Evolutionary conservation across 2,888 invertebrate species (phyloP), one percentile per base, ranked within the genome.

Genomic region (Tetragonisca angustula): DNA sequence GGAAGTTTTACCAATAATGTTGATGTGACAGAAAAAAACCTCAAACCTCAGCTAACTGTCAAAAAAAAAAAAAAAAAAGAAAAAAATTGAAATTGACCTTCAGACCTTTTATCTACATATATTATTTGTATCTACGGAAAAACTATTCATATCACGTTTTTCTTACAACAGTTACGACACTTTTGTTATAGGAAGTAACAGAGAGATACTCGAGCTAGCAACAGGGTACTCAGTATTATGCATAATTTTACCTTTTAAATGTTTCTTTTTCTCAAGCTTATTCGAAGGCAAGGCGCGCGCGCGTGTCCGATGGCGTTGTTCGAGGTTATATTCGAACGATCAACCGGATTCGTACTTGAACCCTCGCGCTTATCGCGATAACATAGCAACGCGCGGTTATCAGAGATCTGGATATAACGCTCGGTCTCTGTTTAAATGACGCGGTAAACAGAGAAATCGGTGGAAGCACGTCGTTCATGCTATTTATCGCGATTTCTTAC

Each of bases 281-380:
- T 61, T 61, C 61, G 24, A 27, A 19, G 32, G 19, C 19, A 21
- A 11, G 11, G 21, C 21, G 19, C 19, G 21, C 32, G 19, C 32
- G 64, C 21, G 32, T 64, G 32, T 32, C 11, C 43, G 49, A 74
- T 70, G 36, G 75, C 64, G 59, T 78, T 83, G 78, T 75, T 83
- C 84, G 78, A 84, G 84, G 83, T 84, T 73, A 84, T 75, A 75
- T 83, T 84, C 84, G 64, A 69, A 76, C 81, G 52, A 68, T 32
- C 54, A 52, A 67, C 62, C 59, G 49, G 67, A 72, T 72, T 75
- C 75, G 50, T 32, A 52, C 75, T 72, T 43, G 62, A 61, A 67
- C 49, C 43, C 54, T 13, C 65, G 0, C 61, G 32, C 56, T 56
- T 71, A 74, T 65, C 83, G 70, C 65, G 83, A 83, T 81, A 81